Evolutionary conservation across 2,888 invertebrate genomes (phyloP).

Genomic region (Tipula helvola): DNA sequence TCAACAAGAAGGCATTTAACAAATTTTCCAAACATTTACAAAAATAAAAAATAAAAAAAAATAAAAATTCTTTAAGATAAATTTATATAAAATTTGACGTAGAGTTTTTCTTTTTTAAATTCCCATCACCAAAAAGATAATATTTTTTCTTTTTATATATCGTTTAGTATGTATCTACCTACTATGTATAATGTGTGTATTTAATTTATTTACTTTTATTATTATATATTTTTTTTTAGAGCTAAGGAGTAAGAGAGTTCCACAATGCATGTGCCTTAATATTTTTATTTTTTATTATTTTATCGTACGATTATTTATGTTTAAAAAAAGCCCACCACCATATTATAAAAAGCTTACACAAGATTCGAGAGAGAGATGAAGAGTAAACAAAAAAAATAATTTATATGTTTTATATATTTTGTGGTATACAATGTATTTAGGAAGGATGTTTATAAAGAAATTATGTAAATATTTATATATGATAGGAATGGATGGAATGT

Average conservation of each 20-base stretch:
- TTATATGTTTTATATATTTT: background rate
- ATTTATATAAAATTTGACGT: background rate
- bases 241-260: background rate
- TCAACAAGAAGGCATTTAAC: background rate
- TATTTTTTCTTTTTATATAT: background rate
- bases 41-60: background rate
- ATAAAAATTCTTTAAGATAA: background rate
- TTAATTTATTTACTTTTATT: background rate
- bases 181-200: background rate
- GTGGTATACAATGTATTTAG: background rate
- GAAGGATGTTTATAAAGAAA: background rate
- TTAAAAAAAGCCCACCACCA: slow-evolving; percentile 10
- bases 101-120: background rate
- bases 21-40: background rate
- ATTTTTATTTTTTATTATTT: background rate
- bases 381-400: background rate
- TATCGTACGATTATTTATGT: background rate
- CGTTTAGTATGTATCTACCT: background rate
- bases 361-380: background rate
- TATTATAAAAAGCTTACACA: background rate
- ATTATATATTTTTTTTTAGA: background rate
- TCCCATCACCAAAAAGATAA: background rate
- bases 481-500: background rate
- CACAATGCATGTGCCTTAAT: background rate
- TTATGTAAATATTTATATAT: background rate